These are phyloP conservation scores for Syngnathus typhle DNA, from an alignment of 2,113 vertebrate genomes.

Conservation along the genomic window DNA sequence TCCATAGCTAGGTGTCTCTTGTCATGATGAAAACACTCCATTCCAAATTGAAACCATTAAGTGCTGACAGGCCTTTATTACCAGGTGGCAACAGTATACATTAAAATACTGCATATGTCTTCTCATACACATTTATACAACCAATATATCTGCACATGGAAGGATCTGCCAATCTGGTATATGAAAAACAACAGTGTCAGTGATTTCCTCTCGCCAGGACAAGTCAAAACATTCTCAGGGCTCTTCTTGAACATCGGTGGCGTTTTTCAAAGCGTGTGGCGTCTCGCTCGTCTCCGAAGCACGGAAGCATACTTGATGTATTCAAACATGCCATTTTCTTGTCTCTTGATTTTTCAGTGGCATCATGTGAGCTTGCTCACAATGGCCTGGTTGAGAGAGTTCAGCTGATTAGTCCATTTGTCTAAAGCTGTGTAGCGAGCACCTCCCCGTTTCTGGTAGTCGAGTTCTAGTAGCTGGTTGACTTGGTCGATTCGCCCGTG, in stretches of 20 bases:
- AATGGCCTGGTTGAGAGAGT: slow-evolving; percentile 98
- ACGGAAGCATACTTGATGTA: slow-evolving; percentile 57
- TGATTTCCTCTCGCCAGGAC: slow-evolving; percentile 47
- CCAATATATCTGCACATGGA: slow-evolving; percentile 51
- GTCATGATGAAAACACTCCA: not conserved
- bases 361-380: slow-evolving; percentile 97
- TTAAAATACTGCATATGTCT: slow-evolving; percentile 61
- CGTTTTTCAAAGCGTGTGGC: slow-evolving; percentile 49
- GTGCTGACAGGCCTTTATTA: slow-evolving; percentile 62
- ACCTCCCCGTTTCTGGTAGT: slow-evolving; percentile 97
- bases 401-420: slow-evolving; percentile 99
- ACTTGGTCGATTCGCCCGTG: slow-evolving; percentile 88
- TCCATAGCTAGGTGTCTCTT: slow-evolving; percentile 11
- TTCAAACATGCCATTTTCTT: slow-evolving; percentile 60
- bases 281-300: slow-evolving; percentile 51
- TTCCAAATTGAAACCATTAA: slow-evolving; percentile 31
- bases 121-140: slow-evolving; percentile 55
- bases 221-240: slow-evolving; percentile 46
- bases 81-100: slow-evolving; percentile 58
- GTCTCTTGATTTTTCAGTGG: slow-evolving; percentile 48
- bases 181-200: slow-evolving; percentile 53
- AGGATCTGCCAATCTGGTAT: slow-evolving; percentile 52
- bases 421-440: slow-evolving; percentile 96
- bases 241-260: slow-evolving; percentile 42
- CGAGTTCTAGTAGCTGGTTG: slow-evolving; percentile 96